Conservation (phyloP, 2,888 invertebrate species). For the Morinoia aosen region DNA sequence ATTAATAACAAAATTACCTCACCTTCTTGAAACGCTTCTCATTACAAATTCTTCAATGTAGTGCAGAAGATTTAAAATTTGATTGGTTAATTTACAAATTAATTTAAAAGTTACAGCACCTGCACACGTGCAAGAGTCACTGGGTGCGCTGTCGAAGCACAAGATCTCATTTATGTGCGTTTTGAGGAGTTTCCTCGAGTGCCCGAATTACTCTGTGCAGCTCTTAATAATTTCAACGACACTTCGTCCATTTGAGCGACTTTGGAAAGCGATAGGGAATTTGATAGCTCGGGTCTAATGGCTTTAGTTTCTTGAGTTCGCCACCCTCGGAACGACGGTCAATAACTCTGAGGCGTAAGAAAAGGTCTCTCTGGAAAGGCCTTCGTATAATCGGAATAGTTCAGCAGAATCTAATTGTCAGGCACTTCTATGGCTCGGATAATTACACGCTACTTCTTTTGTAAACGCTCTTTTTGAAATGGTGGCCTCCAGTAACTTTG, state of each 20-base stretch:
- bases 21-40: too few species aligned
- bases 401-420: slow-evolving; percentile 40
- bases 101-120: too few species aligned
- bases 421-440: slow-evolving; percentile 22
- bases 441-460: slow-evolving; percentile 32
- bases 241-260: slow-evolving; percentile 5
- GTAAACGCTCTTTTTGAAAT: neutral
- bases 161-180: neutral
- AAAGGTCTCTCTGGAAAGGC: slow-evolving; percentile 35
- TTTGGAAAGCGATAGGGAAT: slow-evolving; percentile 44
- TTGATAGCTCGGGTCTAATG: slow-evolving; percentile 45
- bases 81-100: too few species aligned
- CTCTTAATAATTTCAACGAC: slow-evolving; percentile 18
- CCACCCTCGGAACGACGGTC: slow-evolving; percentile 21
- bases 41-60: too few species aligned
- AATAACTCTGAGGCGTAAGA: slow-evolving; percentile 35
- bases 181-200: neutral
- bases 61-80: too few species aligned
- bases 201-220: neutral
- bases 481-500: neutral
- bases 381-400: slow-evolving; percentile 50
- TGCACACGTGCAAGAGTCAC: too few species aligned
- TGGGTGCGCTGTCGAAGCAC: neutral
- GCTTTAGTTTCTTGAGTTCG: slow-evolving; percentile 50
- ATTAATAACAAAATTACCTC: too few species aligned